phyloP scores from a whole-genome alignment of 2,888 invertebrate species.

The Melinaea menophilus region DNA sequence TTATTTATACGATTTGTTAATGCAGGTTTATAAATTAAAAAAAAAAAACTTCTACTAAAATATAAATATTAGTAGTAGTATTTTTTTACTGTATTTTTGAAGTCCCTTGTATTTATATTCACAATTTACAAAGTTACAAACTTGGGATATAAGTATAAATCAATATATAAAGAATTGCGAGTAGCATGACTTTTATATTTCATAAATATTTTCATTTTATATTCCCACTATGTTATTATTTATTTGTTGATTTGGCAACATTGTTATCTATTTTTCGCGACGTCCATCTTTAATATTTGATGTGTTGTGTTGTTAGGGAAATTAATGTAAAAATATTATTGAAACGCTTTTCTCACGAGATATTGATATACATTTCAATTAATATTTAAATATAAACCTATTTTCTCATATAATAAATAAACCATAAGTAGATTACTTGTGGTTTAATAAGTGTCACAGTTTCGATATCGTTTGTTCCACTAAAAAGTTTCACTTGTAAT shows the following conservation, averaged over 20 bases:
- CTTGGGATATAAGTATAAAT: no score
- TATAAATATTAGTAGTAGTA: no score
- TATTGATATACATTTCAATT: conserved; percentile 29
- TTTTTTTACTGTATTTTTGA: no score
- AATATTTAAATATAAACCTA: conserved; percentile 34
- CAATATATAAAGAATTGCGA: no score
- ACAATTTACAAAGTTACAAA: no score
- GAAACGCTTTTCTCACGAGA: conserved; percentile 29
- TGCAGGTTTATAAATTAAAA: no score
- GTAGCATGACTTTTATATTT: no score
- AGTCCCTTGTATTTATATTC: no score
- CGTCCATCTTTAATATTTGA: conserved; percentile 76
- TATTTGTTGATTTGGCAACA: conserved; percentile 46
- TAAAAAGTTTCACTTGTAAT: conserved; percentile 68
- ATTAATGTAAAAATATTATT: conserved; percentile 52
- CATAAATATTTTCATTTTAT: neutral
- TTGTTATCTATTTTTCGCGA: conserved; percentile 59
- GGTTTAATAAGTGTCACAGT: conserved; percentile 68
- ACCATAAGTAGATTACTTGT: conserved; percentile 30
- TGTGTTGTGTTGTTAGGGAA: conserved; percentile 72
- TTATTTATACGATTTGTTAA: no score
- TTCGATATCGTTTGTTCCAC: conserved; percentile 66
- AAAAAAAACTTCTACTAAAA: no score
- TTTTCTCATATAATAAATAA: conserved; percentile 33
- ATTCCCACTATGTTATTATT: conserved; percentile 9